Evolutionary conservation across 2,888 invertebrate species (phyloP).

Genomic region (Synergus japonicus): DNA sequence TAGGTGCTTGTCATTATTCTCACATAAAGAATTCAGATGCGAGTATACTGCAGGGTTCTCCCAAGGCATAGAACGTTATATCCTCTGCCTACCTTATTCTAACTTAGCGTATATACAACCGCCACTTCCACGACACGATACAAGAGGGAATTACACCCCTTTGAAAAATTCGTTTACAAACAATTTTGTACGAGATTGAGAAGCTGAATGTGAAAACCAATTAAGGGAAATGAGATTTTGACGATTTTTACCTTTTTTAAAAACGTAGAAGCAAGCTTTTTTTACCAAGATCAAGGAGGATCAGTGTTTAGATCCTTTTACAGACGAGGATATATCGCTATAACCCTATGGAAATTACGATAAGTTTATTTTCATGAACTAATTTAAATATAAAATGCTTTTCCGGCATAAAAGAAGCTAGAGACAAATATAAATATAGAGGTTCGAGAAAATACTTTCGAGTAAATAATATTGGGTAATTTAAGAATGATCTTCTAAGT

Average conservation of each 20-base stretch:
- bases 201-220: slow-evolving; percentile 25
- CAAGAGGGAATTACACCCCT: slow-evolving; percentile 32
- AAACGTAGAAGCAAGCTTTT: neutral
- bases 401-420: too few relatives aligned
- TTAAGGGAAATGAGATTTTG: slow-evolving; percentile 32
- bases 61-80: slow-evolving; percentile 47
- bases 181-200: slow-evolving; percentile 30
- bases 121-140: slow-evolving; percentile 21
- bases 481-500: too few relatives aligned
- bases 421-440: too few relatives aligned
- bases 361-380: too few relatives aligned
- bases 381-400: too few relatives aligned
- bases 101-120: slow-evolving; percentile 31
- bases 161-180: slow-evolving; percentile 40
- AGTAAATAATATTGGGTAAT: too few relatives aligned
- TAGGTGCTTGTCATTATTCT: slow-evolving; percentile 65
- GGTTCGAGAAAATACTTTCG: too few relatives aligned
- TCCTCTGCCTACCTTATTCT: slow-evolving; percentile 7
- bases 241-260: slow-evolving; percentile 6
- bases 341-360: neutral
- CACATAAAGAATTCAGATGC: slow-evolving; percentile 68
- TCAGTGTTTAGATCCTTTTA: slow-evolving; percentile 19
- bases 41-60: slow-evolving; percentile 58
- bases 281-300: neutral
- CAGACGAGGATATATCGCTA: neutral